Base-by-base conservation (phyloP, 2,888 invertebrate genomes). In the Mystacides longicornis region DNA sequence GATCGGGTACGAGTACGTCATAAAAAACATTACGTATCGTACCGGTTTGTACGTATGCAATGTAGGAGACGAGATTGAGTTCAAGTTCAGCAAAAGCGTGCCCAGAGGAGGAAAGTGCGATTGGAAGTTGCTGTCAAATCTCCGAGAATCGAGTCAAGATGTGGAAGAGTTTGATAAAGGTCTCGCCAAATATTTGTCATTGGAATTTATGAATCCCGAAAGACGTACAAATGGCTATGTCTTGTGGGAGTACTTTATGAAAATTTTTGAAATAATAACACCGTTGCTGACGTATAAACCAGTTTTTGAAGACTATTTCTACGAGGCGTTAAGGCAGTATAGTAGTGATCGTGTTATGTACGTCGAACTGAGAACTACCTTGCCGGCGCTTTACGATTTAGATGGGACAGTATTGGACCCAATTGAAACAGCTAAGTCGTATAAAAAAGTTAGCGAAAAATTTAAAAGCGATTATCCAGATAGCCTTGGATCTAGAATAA, bases 311-410 rank as follows among this genome's bases (percentile, higher is more conserved):
- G 80, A 81, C 52, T 83, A 86, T 64, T 82, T 83, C 62, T 82
- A 83, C 61, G 81, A 81, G 57, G 81, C 80, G 0, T 68, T 89
- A 1, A 68, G 74, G 58, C 80, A 82, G 58, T 78, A 85, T 52
- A 75, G 78, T 63, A 78, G 80, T 3, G 86, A 88, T 64, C 85
- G 85, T 54, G 75, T 88, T 0, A 78, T 84, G 68, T 88, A 87
- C 60, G 65, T 86, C 19, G 89, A 89, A 69, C 70, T 88, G 1
- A 73, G 89, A 50, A 77, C 82, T n/a, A 68, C 80, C 1, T 67
- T 89, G 22, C 82, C 84, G 0, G 64, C 70, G 63, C 69, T 85
- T 0, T 88, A 87, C 62, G 86, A 86, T 59, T 65, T 87, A 37
- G 77, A 87, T 50, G 86, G 85, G 0, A 81, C 75, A 0, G 60